Base-by-base conservation (phyloP, 2,113 vertebrate species). In the Castor canadensis region DNA sequence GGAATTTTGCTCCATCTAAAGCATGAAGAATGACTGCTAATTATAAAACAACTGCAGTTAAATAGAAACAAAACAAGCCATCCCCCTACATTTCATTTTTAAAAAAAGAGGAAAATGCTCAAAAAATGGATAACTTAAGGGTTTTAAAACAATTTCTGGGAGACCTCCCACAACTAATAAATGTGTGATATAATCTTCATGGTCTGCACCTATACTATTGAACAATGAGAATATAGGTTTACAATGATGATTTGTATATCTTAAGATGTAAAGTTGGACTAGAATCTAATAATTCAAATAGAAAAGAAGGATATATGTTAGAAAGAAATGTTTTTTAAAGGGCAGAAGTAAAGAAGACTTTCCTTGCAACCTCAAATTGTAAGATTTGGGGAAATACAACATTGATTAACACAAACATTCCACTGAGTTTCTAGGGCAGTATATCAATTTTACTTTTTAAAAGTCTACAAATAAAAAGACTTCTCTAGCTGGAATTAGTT, bases 311-410 rank as follows among this genome's bases (percentile, higher is more conserved):
- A 80, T 26, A 15, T 56, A 88, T 32, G 16, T 43, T 82, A 92
- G 12, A 96, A 87, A 91, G 40, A 95, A 54, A 38, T 72, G 81
- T 80, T 87, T 86, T 87, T 91, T 89, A 93, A 89, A 91, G 32
- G 52, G 24, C 13, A 58, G 35, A 93, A 93, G 94, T 76, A 52
- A 73, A 62, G 86, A 94, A 64, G 30, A 5, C 67, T 79, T 93
- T 93, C 32, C 15, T 49, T 10, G 49, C 90, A 89, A 94, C 13
- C 19, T 69, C 82, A 69, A 72, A 75, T 49, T 49, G 43, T 67
- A 72, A 94, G 32, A 93, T 79, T 96, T 47, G 87, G 9, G 35
- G 93, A 95, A 94, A 91, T 69, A 60, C 6, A 52, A 43, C 60
- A 81, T 69, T 90, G 40, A 47, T 72, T 73, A n/a, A 79, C 2